Evolutionary conservation across 2,888 invertebrate genomes (phyloP), one percentile per base, ranked within the genome.

Genomic region (Drosophila robusta): DNA sequence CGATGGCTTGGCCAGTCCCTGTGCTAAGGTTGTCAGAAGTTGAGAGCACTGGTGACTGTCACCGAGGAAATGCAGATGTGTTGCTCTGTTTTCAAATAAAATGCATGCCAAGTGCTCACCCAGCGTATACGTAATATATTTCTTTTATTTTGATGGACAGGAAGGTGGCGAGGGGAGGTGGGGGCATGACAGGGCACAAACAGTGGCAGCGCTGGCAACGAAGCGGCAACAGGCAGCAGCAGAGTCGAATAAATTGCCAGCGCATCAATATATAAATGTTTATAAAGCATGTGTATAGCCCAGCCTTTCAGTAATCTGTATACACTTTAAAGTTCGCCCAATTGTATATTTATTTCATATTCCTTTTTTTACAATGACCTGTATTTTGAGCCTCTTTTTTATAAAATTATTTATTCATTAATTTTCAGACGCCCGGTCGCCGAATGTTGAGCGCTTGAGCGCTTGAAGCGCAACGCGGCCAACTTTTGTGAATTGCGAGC

Each of bases 351-450:
- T 38, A 14, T 34, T 24, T 18, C 5, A 6, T 16, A 6, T 26
- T 46, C 12, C 8, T 11, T 45, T 6, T 51, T 36, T 51, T 24
- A 18, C 26, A 38, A 49, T 58, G 50, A 50, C 7, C 14, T 41
- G 6, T 38, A 38, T 39, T 34, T 29, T 39, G n/a, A 39, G 26
- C 46, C n/a, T 16, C 45, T 44, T 50, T 52, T 70, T 79, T 67
- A 47, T 80, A 57, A 64, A 80, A 80, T 69, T 47, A 83, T 76
- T 73, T 80, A 87, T 87, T 80, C 74, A 74, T 80, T 77, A 61
- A 65, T 51, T 83, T 83, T 42, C 89, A 83, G 82, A 50, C 62
- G 51, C 16, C 32, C 54, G 61, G 45, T 47, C 56, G 60, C 41
- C 60, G 61, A 73, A 54, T 62, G 60, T 52, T 62, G 44, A 47